Evolutionary conservation across 2,888 invertebrate genomes (phyloP).

Genomic region (Latrodectus elegans): DNA sequence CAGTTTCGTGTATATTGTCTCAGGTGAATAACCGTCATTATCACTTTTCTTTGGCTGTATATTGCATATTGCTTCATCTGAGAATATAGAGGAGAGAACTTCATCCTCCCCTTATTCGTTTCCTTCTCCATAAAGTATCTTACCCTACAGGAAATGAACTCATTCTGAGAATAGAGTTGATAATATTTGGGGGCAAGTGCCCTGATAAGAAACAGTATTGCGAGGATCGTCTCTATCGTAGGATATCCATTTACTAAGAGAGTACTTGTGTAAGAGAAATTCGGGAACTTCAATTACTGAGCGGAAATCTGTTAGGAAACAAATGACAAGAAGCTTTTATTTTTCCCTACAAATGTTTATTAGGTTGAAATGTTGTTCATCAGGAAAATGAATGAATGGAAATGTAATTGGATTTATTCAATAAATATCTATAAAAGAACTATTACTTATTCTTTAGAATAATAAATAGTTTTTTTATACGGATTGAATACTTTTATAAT

Average conservation of each 20-base stretch:
- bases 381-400: neutral
- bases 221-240: constrained; percentile 40
- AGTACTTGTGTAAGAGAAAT: constrained; percentile 40
- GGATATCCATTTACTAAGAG: constrained; percentile 59
- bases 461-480: too few species aligned
- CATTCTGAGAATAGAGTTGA: constrained; percentile 55
- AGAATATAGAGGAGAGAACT: neutral
- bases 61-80: constrained; percentile 32
- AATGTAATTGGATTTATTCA: neutral
- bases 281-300: constrained; percentile 61
- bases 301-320: constrained; percentile 59
- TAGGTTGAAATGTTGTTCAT: constrained; percentile 49
- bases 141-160: constrained; percentile 61
- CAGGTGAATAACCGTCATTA: constrained; percentile 36
- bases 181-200: constrained; percentile 67
- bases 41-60: constrained; percentile 6
- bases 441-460: too few species aligned
- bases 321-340: constrained; percentile 38
- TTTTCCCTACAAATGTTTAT: constrained; percentile 60
- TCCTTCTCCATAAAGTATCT: constrained; percentile 57
- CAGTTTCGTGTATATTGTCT: too few species aligned
- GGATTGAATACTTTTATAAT: too few species aligned
- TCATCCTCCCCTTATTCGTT: constrained; percentile 13
- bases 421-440: too few species aligned
- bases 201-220: constrained; percentile 57